A percentile compares a stretch with the other conserved stretches of the same genome.
Evolutionary conservation across 2,113 vertebrate species (phyloP).

Genomic region (human): GRCh38 chr13:64307501-64308000

Average conservation of each 20-base stretch:
- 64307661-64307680: background rate
- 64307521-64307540: background rate
- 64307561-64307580: background rate
- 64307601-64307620: background rate
- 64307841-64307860: no score
- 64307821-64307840: no score
- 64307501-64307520: background rate
- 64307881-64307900: no score
- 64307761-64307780: background rate
- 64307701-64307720: background rate
- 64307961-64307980: no score
- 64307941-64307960: no score
- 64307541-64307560: background rate
- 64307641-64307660: background rate
- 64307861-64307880: no score
- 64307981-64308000: no score
- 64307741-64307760: background rate
- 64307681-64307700: background rate
- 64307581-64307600: background rate
- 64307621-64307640: background rate
- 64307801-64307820: no score
- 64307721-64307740: background rate
- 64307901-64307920: no score
- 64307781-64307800: background rate
- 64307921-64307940: no score